A percentile compares a stretch with the other conserved stretches of the same genome.
phyloP scores from a whole-genome alignment of 2,113 vertebrate genomes.

The Poeciliopsis retropinna region DNA sequence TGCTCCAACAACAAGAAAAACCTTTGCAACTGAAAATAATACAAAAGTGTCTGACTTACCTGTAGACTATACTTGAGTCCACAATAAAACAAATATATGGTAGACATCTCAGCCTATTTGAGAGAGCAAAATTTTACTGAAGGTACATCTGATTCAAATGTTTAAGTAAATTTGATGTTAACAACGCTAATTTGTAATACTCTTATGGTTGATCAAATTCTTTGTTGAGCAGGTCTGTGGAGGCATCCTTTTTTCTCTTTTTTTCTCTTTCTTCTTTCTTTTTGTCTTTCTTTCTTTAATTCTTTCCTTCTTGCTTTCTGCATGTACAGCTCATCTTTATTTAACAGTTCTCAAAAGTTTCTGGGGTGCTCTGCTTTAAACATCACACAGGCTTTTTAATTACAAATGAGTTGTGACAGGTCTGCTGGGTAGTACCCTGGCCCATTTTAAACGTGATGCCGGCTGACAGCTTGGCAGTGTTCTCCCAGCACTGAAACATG shows the following conservation, averaged over 20 bases:
- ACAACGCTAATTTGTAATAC: background rate
- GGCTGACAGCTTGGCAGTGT: constrained; percentile 87
- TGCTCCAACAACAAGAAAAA: too few species aligned
- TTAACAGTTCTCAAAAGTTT: constrained; percentile 82
- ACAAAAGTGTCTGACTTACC: too few species aligned
- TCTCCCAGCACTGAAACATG: constrained; percentile 91
- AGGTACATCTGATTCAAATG: background rate
- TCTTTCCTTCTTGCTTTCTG: constrained; percentile 43
- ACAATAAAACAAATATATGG: too few species aligned
- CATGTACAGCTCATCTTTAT: constrained; percentile 81
- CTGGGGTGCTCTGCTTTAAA: constrained; percentile 88
- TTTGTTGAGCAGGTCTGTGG: too few species aligned
- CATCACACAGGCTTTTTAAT: constrained; percentile 87
- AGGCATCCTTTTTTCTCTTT: too few species aligned
- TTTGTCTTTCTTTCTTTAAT: constrained; percentile 12
- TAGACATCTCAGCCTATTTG: too few species aligned
- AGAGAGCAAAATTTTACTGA: background rate
- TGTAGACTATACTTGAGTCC: too few species aligned
- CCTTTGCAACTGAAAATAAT: too few species aligned
- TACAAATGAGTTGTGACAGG: constrained; percentile 95
- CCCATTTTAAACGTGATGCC: constrained; percentile 87
- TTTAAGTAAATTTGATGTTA: background rate
- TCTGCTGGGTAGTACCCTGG: constrained; percentile 86
- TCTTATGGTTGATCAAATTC: too few species aligned
- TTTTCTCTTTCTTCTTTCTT: constrained; percentile 19